Evolutionary conservation across 2,797 vertebrate genomes (phyloP).

Genomic region (Pseudochirops cupreus): DNA sequence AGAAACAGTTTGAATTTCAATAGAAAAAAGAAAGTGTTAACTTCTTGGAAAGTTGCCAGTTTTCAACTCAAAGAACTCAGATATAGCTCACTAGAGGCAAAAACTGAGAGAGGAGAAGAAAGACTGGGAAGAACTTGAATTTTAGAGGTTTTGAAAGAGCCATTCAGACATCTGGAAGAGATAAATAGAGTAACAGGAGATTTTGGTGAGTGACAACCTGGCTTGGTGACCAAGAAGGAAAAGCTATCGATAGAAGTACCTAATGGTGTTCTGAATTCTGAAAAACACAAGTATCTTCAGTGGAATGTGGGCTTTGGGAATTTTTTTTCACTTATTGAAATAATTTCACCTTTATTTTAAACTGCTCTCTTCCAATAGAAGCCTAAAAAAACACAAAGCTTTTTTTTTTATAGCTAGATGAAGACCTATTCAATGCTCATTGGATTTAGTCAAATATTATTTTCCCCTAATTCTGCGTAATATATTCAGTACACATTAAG

Average conservation of each 20-base stretch:
- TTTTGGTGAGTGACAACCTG: too few relatives aligned
- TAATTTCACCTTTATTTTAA: neutral
- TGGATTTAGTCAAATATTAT: neutral
- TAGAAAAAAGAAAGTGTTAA: neutral
- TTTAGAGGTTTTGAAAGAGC: neutral
- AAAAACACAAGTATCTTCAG: neutral
- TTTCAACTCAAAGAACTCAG: neutral
- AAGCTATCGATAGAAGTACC: neutral
- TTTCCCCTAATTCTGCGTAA: neutral
- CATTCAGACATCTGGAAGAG: conserved; percentile 3
- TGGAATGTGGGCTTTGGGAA: neutral
- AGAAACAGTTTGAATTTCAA: neutral
- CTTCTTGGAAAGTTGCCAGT: neutral
- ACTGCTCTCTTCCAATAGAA: neutral
- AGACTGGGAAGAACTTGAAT: neutral
- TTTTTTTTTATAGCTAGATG: neutral
- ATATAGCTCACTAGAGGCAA: neutral
- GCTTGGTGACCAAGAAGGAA: accelerated
- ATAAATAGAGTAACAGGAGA: neutral
- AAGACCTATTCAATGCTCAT: neutral
- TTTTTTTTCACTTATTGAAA: neutral
- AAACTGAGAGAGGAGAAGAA: neutral
- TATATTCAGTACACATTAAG: neutral
- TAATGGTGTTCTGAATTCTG: too few relatives aligned
- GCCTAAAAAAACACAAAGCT: too few relatives aligned